These are phyloP conservation scores for Trogon melanurus DNA, from an alignment of 2,113 vertebrate genomes.

Conservation along the genomic window DNA sequence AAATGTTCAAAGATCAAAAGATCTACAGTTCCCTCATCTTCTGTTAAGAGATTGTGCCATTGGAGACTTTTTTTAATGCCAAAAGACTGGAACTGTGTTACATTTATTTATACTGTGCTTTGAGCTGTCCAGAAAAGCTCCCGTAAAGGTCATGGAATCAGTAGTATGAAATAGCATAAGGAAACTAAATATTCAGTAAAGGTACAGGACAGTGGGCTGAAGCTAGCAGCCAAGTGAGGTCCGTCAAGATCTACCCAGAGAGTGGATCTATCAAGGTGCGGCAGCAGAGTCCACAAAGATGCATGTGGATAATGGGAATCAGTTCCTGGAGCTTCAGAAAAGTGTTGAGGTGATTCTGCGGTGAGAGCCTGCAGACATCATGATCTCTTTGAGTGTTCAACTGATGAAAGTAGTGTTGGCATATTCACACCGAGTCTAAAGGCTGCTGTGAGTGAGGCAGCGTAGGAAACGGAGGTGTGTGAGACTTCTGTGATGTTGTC, in stretches of 20 bases:
- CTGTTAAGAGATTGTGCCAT: neutral
- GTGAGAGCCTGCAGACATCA: neutral
- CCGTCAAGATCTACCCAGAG: neutral
- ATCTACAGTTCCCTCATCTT: neutral
- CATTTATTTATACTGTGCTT: slow-evolving; percentile 20
- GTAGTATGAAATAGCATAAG: neutral
- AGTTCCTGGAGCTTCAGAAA: neutral
- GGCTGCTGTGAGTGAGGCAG: neutral
- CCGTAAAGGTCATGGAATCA: neutral
- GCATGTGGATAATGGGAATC: neutral
- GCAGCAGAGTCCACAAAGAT: neutral
- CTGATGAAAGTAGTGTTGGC: neutral
- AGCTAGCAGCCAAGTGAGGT: neutral
- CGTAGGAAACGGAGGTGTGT: neutral
- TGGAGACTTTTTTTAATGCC: neutral
- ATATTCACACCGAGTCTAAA: neutral
- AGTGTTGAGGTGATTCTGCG: neutral
- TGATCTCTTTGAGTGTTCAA: neutral
- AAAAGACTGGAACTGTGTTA: neutral
- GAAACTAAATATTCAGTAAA: neutral
- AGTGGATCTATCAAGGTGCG: neutral
- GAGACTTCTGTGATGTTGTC: neutral
- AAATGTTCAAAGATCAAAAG: neutral
- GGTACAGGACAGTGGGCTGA: neutral
- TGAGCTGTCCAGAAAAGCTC: neutral